phyloP scores from a whole-genome alignment of 2,888 invertebrate species.

The Scaptomyza parva region DNA sequence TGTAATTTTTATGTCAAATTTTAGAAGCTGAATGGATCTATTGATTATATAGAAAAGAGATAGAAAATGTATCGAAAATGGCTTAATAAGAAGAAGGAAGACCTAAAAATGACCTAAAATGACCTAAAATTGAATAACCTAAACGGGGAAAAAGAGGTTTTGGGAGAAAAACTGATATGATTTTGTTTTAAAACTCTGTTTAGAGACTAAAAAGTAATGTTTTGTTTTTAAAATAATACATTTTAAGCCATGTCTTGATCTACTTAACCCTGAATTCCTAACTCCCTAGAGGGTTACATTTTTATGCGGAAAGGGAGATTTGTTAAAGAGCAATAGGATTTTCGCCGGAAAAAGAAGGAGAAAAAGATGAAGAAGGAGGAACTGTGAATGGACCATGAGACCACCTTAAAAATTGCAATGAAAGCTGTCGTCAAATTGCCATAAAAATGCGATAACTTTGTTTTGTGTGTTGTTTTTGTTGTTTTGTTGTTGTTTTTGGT shows the following conservation, averaged over 20 bases:
- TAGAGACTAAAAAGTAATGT: too few relatives aligned
- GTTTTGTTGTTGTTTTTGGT: constrained; percentile 38
- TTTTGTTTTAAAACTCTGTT: too few relatives aligned
- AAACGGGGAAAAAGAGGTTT: too few relatives aligned
- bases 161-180: too few relatives aligned
- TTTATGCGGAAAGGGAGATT: background rate
- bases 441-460: constrained; percentile 80
- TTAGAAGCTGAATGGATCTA: too few relatives aligned
- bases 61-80: too few relatives aligned
- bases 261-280: background rate
- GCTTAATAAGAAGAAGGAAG: too few relatives aligned
- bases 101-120: too few relatives aligned
- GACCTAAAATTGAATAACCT: too few relatives aligned
- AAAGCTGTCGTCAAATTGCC: constrained; percentile 80
- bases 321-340: background rate
- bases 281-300: background rate
- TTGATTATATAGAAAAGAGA: too few relatives aligned
- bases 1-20: background rate
- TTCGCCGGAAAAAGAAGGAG: background rate
- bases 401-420: constrained; percentile 79
- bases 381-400: constrained; percentile 7
- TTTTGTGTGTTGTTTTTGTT: constrained; percentile 56
- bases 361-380: constrained; percentile 13
- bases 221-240: background rate
- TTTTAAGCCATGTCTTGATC: too few relatives aligned